Base-by-base conservation (phyloP, 92 coral and sea anemone genomes). In the Zoanthus sociatus region DNA sequence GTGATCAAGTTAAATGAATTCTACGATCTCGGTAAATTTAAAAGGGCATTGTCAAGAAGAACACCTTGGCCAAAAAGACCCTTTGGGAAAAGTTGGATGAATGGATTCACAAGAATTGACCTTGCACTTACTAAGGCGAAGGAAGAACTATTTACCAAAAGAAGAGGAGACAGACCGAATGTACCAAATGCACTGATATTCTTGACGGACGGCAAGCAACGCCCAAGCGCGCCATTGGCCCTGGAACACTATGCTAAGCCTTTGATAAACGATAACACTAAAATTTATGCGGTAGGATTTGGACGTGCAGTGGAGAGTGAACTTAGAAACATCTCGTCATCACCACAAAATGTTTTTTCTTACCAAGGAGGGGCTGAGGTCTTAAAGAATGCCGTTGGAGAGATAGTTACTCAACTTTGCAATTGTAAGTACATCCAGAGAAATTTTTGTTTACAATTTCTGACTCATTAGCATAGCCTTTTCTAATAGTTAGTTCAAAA, bases 321-420 rank as follows among this genome's bases (percentile, higher is more conserved):
- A 74, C 85, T 81, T 9, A 17, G 8, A 18, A 81, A 47, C 51
- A 81, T 81, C 8, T 60, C 85, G 18, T 81, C 85, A 3, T 31
- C 60, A 9, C 85, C 74, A 45, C 58, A 47, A 55, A 64, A 32
- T 66, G 85, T 45, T 2, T 53, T 81, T 46, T 66, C 85, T 4
- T 81, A 81, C 46, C 44, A 66, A 12, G 85, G 85, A 46, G 73
- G 85, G 1, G 85, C 30, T 12, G 85, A 81, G 33, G 85, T 81
- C 26, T 56, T 81, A 14, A 21, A 66, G 20, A 44, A 81, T 1
- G 85, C 85, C 12, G 85, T 67, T 47, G 63, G 37, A 47, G 85
- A 81, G 3, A 81, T 66, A 45, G 85, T 81, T 13, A 73, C 67
- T 12, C 67, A 66, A 47, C 85, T 81, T 67, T 81, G 85, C 46